phyloP scores from a whole-genome alignment of 2,797 vertebrate species.

The Sebastes glaucus region DNA sequence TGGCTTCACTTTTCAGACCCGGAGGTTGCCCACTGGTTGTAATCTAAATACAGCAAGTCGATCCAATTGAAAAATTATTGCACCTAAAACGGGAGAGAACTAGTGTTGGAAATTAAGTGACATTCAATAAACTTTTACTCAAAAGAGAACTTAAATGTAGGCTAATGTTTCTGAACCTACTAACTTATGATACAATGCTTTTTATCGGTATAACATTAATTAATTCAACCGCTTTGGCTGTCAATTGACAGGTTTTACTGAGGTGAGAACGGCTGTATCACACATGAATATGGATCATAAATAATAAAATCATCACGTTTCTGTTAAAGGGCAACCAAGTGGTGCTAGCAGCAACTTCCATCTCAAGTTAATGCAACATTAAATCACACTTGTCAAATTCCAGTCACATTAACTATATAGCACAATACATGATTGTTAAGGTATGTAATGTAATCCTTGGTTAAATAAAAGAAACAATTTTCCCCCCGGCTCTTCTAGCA shows the following conservation, averaged over 20 bases:
- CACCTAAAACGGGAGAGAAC: not conserved
- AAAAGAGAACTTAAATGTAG: too few species aligned
- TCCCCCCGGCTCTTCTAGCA: not conserved
- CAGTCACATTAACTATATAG: not conserved
- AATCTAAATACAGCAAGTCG: not conserved
- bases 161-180: too few species aligned
- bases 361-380: not conserved
- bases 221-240: not conserved
- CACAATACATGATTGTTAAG: not conserved
- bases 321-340: not conserved
- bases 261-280: not conserved
- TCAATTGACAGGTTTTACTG: not conserved
- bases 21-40: not conserved
- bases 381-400: not conserved
- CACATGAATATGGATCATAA: not conserved
- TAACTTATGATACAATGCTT: not conserved
- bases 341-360: not conserved
- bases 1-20: not conserved
- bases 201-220: not conserved
- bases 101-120: not conserved
- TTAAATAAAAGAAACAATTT: not conserved
- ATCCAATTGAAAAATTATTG: not conserved
- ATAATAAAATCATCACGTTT: not conserved
- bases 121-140: too few species aligned
- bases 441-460: not conserved